Evolutionary conservation across 2,888 invertebrate genomes (phyloP).

Genomic region (Hemithea aestivaria): DNA sequence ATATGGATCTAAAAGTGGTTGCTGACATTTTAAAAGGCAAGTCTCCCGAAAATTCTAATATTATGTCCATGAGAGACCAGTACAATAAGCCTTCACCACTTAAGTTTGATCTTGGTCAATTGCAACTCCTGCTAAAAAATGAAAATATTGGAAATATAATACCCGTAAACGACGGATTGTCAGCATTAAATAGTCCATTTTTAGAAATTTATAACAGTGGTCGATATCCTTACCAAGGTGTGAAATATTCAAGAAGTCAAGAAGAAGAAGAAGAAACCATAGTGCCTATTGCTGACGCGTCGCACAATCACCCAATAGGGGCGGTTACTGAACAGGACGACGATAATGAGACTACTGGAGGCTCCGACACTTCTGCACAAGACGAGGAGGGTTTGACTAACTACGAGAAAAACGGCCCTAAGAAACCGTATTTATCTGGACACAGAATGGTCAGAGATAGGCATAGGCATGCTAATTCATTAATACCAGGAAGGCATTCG

Average conservation of each 20-base stretch:
- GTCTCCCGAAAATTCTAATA: constrained; percentile 53
- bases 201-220: constrained; percentile 57
- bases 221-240: constrained; percentile 61
- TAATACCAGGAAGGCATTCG: constrained; percentile 43
- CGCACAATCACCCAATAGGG: constrained; percentile 67
- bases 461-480: constrained; percentile 51
- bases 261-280: constrained; percentile 70
- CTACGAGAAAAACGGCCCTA: constrained; percentile 49
- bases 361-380: constrained; percentile 46
- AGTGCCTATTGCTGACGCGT: constrained; percentile 63
- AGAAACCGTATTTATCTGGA: constrained; percentile 38
- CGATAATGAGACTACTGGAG: constrained; percentile 45
- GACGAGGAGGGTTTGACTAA: constrained; percentile 43
- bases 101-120: constrained; percentile 58
- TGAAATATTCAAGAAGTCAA: constrained; percentile 71
- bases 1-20: constrained; percentile 69
- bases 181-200: constrained; percentile 50
- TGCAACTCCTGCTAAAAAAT: constrained; percentile 61
- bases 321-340: constrained; percentile 71
- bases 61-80: constrained; percentile 53
- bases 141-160: constrained; percentile 48
- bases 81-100: constrained; percentile 51
- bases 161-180: constrained; percentile 45
- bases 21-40: constrained; percentile 72
- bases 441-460: constrained; percentile 45